Base-by-base conservation (phyloP, 2,888 invertebrate genomes). In the Beris chalybata region DNA sequence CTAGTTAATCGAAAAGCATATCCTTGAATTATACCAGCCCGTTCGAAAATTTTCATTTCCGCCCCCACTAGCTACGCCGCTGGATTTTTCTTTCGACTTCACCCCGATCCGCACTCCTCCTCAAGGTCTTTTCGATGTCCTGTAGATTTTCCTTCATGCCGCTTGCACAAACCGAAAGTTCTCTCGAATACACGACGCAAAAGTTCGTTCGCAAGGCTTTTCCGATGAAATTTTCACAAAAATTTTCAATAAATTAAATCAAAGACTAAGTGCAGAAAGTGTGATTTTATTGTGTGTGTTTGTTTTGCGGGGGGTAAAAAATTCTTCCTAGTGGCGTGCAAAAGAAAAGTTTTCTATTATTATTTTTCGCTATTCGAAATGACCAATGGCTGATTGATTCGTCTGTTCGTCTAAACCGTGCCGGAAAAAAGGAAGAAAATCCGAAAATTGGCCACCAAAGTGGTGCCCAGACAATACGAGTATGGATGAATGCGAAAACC, bases 401-500 rank as follows among this genome's bases (percentile, higher is more conserved):
- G 30, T 32, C 31, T 57, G 38, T 13, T 15, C 58, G 45, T 7
- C 9, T 38, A 9, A 9, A 38, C 22, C 2, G 22, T 22, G 3
- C 22, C 22, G 15, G 31, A 50, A 15, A 61, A 15, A 31, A 50
- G 61, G 29, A 38, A n/a, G 11, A 12, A 29, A 55, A 54, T 29
- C 22, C 29, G 38, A 47, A 30, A 32, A 22, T 64, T 64, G 47
- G 47, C 45, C 53, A 64, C 53, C 55, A 30, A 45, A 31, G 30
- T 15, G 65, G 65, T 66, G 58, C 48, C 74, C 73, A 70, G 75
- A 74, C 79, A 81, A 80, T 75, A 22, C 22, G 22, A 22, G 22
- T 22, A 81, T 81, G 81, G 81, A 81, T 79, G 80, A 80, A 78
- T 81, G 81, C 76, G 80, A 81, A 75, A 81, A 81, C 75, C 77